phyloP scores from a whole-genome alignment of 2,797 vertebrate species.

The Sebastes nivosus region DNA sequence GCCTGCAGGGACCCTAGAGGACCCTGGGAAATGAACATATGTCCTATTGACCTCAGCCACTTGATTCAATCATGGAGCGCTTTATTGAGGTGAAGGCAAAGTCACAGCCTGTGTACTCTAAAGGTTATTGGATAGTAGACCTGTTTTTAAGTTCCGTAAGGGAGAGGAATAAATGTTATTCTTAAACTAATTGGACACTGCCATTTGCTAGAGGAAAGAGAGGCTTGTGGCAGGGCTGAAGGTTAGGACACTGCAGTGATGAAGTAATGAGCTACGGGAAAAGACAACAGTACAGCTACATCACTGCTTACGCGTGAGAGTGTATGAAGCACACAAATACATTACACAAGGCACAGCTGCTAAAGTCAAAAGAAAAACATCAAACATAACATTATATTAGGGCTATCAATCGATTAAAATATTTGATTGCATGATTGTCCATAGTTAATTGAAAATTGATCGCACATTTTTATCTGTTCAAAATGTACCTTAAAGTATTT shows the following conservation, averaged over 20 bases:
- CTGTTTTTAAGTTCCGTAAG: slow-evolving; percentile 65
- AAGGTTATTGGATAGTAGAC: slow-evolving; percentile 77
- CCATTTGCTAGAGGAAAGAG: slow-evolving; percentile 58
- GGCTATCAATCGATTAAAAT: neutral
- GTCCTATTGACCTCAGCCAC: slow-evolving; percentile 82
- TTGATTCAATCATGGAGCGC: slow-evolving; percentile 81
- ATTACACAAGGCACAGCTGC: neutral
- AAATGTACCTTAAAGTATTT: neutral
- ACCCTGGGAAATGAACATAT: slow-evolving; percentile 82
- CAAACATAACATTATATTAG: neutral
- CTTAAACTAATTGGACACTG: slow-evolving; percentile 75
- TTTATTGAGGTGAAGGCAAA: slow-evolving; percentile 85
- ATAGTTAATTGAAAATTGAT: neutral
- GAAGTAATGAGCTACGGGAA: slow-evolving; percentile 58
- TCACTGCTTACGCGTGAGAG: neutral
- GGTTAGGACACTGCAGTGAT: slow-evolving; percentile 47
- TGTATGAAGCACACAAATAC: neutral
- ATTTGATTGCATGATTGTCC: neutral
- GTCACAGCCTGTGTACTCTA: slow-evolving; percentile 76
- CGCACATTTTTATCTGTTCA: neutral
- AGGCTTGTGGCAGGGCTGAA: slow-evolving; percentile 43
- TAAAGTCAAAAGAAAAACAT: neutral
- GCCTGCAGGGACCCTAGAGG: slow-evolving; percentile 68
- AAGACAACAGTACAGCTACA: slow-evolving; percentile 4
- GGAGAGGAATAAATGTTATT: slow-evolving; percentile 61